These are phyloP conservation scores for Lasioglossum leucozonium DNA, from an alignment of 2,888 invertebrate species.

Conservation along the genomic window DNA sequence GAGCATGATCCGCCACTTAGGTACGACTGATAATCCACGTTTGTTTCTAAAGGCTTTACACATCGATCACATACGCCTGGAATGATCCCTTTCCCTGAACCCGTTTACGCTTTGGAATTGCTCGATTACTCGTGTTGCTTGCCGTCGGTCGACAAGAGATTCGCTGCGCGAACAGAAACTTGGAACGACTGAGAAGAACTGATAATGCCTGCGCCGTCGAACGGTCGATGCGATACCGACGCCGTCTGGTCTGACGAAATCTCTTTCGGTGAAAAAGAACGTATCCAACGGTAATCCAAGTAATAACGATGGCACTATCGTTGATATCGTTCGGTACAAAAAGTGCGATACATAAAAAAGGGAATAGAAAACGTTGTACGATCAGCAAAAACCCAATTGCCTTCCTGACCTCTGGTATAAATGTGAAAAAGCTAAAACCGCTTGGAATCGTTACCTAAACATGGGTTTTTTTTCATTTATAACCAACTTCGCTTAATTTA, in stretches of 20 bases:
- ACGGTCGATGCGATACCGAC: not conserved
- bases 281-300: constrained; percentile 22
- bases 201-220: not conserved
- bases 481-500: constrained; percentile 31
- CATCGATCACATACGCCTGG: constrained; percentile 45
- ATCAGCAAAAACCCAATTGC: constrained; percentile 51
- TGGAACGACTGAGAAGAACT: constrained; percentile 7
- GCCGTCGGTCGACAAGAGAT: constrained; percentile 5
- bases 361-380: constrained; percentile 54
- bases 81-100: constrained; percentile 49
- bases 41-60: constrained; percentile 22
- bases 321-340: constrained; percentile 40
- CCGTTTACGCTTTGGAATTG: constrained; percentile 34
- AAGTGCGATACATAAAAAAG: constrained; percentile 48
- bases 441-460: constrained; percentile 35
- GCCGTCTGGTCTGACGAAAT: not conserved
- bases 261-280: constrained; percentile 32
- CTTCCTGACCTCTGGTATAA: constrained; percentile 52
- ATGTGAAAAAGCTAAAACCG: constrained; percentile 66
- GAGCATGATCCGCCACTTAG: constrained; percentile 11
- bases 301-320: constrained; percentile 38
- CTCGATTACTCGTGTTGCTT: not conserved
- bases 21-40: constrained; percentile 27
- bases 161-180: constrained; percentile 24
- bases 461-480: constrained; percentile 1